Percentiles rank a stretch among this genome's conserved stretches.
phyloP scores from a whole-genome alignment of 35 echinoderm and acorn worm species.

The Chiridota heheva region DNA sequence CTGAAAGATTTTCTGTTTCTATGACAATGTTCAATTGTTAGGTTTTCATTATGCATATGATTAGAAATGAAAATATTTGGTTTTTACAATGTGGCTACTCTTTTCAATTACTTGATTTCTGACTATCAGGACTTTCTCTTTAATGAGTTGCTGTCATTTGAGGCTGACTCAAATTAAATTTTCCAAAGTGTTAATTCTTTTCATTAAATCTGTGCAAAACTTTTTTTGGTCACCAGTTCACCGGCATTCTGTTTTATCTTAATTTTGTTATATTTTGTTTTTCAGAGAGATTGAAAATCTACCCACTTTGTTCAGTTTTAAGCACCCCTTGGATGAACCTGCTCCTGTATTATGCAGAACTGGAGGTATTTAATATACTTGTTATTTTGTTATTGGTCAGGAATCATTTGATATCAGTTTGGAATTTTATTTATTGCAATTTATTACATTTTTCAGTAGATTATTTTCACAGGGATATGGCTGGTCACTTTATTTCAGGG shows the following conservation, averaged over 20 bases:
- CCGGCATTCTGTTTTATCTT: background rate
- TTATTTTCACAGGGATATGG: background rate
- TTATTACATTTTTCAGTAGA: background rate
- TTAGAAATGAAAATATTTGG: too few species aligned
- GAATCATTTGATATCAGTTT: background rate
- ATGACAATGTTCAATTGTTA: too few species aligned
- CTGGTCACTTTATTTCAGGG: background rate
- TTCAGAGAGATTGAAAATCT: conserved; percentile 68
- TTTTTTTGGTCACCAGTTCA: background rate
- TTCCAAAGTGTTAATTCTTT: background rate
- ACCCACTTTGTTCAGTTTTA: conserved; percentile 87
- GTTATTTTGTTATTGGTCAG: background rate
- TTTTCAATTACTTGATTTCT: too few species aligned
- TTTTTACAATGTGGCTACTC: too few species aligned
- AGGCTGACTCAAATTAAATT: background rate
- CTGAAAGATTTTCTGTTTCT: too few species aligned
- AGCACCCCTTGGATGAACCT: conserved; percentile 95
- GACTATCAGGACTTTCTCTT: too few species aligned
- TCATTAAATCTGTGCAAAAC: background rate
- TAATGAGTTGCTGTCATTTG: background rate
- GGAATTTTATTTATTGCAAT: background rate
- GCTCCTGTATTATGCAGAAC: conserved; percentile 73
- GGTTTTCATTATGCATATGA: too few species aligned
- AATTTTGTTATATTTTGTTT: background rate
- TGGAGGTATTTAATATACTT: conserved; percentile 55